phyloP scores from a whole-genome alignment of 2,113 vertebrate genomes.

The Xenopus borealis region DNA sequence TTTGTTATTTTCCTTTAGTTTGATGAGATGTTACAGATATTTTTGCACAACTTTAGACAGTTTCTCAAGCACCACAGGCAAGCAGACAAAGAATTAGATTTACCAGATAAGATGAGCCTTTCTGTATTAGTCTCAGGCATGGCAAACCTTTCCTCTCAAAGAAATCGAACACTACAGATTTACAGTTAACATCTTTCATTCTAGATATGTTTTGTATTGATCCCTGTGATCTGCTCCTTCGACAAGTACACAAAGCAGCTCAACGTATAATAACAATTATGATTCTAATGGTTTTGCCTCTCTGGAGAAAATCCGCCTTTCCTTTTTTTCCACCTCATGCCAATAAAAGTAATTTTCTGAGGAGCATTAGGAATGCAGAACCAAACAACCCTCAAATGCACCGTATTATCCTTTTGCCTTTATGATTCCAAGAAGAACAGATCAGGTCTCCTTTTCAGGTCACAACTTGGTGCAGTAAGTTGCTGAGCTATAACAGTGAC shows the following conservation, averaged over 20 bases:
- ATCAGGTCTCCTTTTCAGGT: too few species aligned
- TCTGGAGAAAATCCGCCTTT: conserved; percentile 30
- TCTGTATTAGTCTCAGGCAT: conserved; percentile 22
- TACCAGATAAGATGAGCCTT: conserved; percentile 20
- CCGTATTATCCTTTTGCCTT: conserved; percentile 23
- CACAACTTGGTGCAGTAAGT: too few species aligned
- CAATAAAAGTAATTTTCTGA: conserved; percentile 40
- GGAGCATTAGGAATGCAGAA: conserved; percentile 11
- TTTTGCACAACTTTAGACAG: neutral
- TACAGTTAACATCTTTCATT: conserved; percentile 44
- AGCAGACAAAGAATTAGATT: conserved; percentile 7
- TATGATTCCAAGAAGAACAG: neutral
- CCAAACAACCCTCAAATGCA: conserved; percentile 18
- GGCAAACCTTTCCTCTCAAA: conserved; percentile 14
- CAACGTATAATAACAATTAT: conserved; percentile 18
- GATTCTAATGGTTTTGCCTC: conserved; percentile 13
- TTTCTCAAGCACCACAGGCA: neutral
- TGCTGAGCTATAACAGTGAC: neutral
- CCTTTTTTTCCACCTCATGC: conserved; percentile 4
- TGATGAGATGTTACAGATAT: too few species aligned
- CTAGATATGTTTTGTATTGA: conserved; percentile 45
- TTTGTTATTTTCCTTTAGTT: too few species aligned
- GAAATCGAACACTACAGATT: conserved; percentile 42
- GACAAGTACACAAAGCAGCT: neutral
- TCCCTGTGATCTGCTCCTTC: conserved; percentile 18